Percentiles rank a stretch among this genome's conserved stretches.
Evolutionary conservation across 2,797 vertebrate genomes (phyloP).

Genomic region (Hozukius guyotensis): DNA sequence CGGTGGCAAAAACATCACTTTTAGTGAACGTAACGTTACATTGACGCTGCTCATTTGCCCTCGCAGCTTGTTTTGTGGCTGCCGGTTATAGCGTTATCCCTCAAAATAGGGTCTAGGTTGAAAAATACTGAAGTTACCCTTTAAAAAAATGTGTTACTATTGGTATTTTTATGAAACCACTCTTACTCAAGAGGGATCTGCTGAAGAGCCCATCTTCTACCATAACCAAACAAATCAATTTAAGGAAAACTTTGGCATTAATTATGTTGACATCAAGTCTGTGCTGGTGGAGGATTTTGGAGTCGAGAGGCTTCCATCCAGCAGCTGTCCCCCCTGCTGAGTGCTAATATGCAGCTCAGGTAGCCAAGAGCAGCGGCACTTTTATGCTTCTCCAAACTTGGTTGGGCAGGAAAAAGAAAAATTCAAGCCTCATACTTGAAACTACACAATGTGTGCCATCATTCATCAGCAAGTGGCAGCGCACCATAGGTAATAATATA

Average conservation of each 20-base stretch:
- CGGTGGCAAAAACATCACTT: too few relatives aligned
- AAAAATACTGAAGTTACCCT: neutral
- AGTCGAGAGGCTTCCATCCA: neutral
- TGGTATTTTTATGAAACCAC: neutral
- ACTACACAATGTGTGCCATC: neutral
- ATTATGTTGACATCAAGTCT: constrained; percentile 13
- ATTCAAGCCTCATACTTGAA: neutral
- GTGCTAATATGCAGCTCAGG: constrained; percentile 14
- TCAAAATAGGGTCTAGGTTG: neutral
- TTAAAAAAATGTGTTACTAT: neutral
- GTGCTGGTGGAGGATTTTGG: neutral
- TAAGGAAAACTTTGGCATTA: constrained; percentile 9
- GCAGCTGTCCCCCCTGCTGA: constrained; percentile 17
- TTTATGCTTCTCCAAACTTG: neutral
- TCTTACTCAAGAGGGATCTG: neutral
- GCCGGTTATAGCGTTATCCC: too few relatives aligned
- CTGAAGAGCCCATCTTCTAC: neutral
- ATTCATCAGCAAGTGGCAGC: neutral
- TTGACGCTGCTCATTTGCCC: too few relatives aligned
- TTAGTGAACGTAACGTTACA: too few relatives aligned
- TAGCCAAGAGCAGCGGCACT: neutral
- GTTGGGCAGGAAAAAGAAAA: neutral
- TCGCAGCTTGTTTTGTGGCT: too few relatives aligned
- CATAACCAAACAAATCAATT: neutral
- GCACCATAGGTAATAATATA: neutral